These are phyloP conservation scores for Conopomorpha cramerella DNA, from an alignment of 1,140 invertebrate genomes.

Conservation along the genomic window DNA sequence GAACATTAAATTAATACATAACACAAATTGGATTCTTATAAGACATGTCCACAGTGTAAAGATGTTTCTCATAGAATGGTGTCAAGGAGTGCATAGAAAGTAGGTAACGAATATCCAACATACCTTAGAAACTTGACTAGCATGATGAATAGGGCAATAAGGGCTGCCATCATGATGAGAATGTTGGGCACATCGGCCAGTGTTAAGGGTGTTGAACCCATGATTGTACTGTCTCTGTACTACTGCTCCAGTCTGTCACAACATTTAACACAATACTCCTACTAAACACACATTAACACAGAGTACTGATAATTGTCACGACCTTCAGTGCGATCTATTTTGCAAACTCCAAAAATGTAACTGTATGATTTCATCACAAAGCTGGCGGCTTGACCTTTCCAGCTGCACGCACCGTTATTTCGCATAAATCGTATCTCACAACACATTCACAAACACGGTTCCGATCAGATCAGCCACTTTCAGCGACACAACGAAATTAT, in stretches of 20 bases:
- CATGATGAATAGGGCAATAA: slow-evolving; percentile 56
- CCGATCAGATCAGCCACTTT: too few relatives aligned
- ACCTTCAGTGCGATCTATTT: slow-evolving; percentile 32
- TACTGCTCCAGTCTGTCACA: slow-evolving; percentile 18
- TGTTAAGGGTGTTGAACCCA: slow-evolving; percentile 63
- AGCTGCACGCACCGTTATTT: too few relatives aligned
- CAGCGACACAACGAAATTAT: too few relatives aligned
- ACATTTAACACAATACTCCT: slow-evolving; percentile 22
- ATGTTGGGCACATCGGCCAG: slow-evolving; percentile 73
- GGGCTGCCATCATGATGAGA: slow-evolving; percentile 69
- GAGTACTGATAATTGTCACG: slow-evolving; percentile 18
- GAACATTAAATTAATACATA: too few relatives aligned
- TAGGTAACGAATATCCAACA: slow-evolving; percentile 11
- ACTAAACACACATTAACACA: too few relatives aligned
- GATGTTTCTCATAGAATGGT: too few relatives aligned
- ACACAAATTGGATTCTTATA: too few relatives aligned
- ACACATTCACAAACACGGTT: too few relatives aligned
- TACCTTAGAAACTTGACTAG: slow-evolving; percentile 47
- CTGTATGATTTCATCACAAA: slow-evolving; percentile 20
- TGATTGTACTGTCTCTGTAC: slow-evolving; percentile 20
- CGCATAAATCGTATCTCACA: too few relatives aligned
- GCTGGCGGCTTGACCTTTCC: slow-evolving; percentile 13
- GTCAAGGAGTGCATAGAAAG: too few relatives aligned
- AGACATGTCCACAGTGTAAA: too few relatives aligned
- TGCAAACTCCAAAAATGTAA: slow-evolving; percentile 20